Base-by-base conservation (phyloP, 1,140 invertebrate genomes). In the Plectrocnemia conspersa region DNA sequence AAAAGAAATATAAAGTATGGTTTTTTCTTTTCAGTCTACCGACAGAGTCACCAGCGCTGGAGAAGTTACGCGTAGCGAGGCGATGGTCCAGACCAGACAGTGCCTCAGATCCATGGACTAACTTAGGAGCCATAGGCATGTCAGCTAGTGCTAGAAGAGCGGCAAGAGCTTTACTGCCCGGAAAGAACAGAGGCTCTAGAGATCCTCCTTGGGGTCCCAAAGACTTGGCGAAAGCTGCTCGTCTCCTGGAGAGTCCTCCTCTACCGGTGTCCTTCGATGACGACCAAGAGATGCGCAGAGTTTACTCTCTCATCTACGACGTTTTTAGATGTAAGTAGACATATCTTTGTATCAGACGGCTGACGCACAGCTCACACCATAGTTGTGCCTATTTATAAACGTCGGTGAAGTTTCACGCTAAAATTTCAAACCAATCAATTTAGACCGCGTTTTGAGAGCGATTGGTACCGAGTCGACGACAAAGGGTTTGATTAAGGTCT, bases 301-400 rank as follows among this genome's bases (percentile, higher is more conserved):
- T 88, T 1, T 86, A 85, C 54, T 82, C 84, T 0, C 68, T 89
- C 7, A 83, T 88, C 63, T 89, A 88, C 64, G 86, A 89, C 63
- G 85, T 88, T 1, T 82, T 88, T 50, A 69, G 87, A 66, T 88
- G 87, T 89, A 73, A 79, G 82, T 77, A 50, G n/a, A 13, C 22
- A 10, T 48, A 5, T 9, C 15, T 38, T 10, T 10, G 7, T n/a
- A 29, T 29, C 27, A 29, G 27, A 7, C 27, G 6, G 27, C 6
- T n/a, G n/a, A 7, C 27, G 6, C n/a, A 29, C 27, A 29, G 27
- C n/a, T 29, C 27, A 29, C n/a, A 6, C n/a, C 6, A 7, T 29
- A 6, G n/a, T 7, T 7, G n/a, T 6, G 27, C 27, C 27, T 29
- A 7, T 29, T 29, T 29, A 7, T 7, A 29, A 29, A 29, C 27